Conservation (phyloP, 2,113 vertebrate species). For the Equus przewalskii region DNA sequence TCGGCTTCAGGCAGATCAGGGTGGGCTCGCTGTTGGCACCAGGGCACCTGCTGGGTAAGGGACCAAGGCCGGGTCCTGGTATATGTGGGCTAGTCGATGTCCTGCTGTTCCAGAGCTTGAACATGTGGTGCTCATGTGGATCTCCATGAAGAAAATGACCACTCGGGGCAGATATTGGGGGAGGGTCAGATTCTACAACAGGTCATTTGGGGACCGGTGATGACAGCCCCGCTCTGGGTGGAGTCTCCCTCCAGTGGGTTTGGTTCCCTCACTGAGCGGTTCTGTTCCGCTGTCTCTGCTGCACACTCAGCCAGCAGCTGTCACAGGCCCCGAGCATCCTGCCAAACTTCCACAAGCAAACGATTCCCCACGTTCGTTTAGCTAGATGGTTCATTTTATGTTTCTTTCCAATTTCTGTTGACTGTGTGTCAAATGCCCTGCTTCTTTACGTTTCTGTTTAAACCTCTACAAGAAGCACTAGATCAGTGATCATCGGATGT, state of each 20-base stretch:
- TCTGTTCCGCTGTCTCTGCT: neutral
- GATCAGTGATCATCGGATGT: rapidly evolving
- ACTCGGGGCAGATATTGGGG: rapidly evolving
- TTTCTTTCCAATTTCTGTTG: neutral
- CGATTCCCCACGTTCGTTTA: rapidly evolving
- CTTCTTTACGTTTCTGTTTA: neutral
- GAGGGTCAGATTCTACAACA: no score
- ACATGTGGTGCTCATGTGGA: rapidly evolving
- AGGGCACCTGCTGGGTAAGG: neutral
- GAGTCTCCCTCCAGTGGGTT: neutral
- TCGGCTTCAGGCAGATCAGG: slow-evolving; percentile 96
- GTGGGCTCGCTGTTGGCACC: slow-evolving; percentile 81
- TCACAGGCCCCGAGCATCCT: rapidly evolving
- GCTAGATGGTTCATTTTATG: neutral
- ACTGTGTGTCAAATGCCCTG: neutral
- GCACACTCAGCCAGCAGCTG: neutral
- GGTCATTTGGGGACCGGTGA: neutral
- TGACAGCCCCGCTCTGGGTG: rapidly evolving
- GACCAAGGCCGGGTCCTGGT: neutral
- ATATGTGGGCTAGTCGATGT: rapidly evolving
- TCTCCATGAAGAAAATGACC: rapidly evolving
- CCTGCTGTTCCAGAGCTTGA: neutral
- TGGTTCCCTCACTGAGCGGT: neutral
- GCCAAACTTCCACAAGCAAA: no score
- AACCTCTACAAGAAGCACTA: rapidly evolving